These are phyloP conservation scores for Xiphophorus birchmanni DNA, from an alignment of 2,797 vertebrate species.

Conservation along the genomic window DNA sequence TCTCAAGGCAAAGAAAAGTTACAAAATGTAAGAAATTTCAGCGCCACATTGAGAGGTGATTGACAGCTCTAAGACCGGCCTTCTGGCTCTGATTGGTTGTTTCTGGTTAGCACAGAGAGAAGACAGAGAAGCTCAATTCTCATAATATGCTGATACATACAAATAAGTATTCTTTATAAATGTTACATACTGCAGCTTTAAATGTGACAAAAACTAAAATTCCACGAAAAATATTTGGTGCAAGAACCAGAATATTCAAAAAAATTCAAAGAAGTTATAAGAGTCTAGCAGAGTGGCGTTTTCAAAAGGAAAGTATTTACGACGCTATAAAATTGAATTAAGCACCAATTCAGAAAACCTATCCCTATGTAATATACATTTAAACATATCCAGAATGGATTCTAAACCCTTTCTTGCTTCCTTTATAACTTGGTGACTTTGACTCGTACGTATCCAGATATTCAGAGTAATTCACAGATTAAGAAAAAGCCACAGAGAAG, in stretches of 20 bases:
- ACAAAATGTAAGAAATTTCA: too few relatives aligned
- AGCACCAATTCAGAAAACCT: background rate
- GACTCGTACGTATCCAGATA: slow-evolving; percentile 20
- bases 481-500: slow-evolving; percentile 26
- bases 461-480: slow-evolving; percentile 40
- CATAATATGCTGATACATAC: too few relatives aligned
- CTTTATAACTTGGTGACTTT: background rate
- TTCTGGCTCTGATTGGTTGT: too few relatives aligned
- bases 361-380: background rate
- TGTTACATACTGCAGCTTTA: too few relatives aligned
- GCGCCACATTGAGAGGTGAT: too few relatives aligned
- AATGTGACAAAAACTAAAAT: too few relatives aligned
- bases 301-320: background rate
- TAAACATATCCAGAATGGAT: background rate
- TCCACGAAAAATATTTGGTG: too few relatives aligned
- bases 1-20: too few relatives aligned
- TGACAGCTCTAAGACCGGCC: too few relatives aligned
- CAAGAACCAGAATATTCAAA: background rate
- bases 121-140: too few relatives aligned
- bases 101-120: too few relatives aligned
- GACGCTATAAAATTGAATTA: background rate
- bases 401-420: background rate
- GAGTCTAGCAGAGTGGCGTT: background rate
- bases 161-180: too few relatives aligned
- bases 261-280: background rate